Conservation (phyloP, 2,888 invertebrate genomes). For the Eupithecia tripunctaria region DNA sequence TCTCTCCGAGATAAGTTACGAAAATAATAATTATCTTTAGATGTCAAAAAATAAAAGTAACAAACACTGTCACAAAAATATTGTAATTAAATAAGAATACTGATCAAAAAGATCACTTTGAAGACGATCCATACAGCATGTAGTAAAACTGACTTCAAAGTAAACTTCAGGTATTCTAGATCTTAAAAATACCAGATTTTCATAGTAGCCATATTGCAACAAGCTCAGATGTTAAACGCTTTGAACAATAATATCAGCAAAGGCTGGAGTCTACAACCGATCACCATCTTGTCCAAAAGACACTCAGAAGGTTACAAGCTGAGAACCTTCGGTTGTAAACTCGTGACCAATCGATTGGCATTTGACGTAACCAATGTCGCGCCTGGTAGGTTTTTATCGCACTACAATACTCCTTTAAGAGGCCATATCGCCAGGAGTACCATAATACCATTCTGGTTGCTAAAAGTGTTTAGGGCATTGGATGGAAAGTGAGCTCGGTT, state of each 20-base stretch:
- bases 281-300: constrained; percentile 42
- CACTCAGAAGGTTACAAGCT: constrained; percentile 27
- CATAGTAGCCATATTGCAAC: constrained; percentile 36
- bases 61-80: constrained; percentile 38
- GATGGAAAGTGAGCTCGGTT: constrained; percentile 87
- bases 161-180: constrained; percentile 25
- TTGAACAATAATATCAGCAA: constrained; percentile 45
- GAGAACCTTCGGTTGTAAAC: constrained; percentile 65
- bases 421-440: constrained; percentile 49
- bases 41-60: constrained; percentile 21
- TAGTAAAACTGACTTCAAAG: constrained; percentile 32
- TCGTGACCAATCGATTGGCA: constrained; percentile 72
- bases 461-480: constrained; percentile 71
- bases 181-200: constrained; percentile 31
- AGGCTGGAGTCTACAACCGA: constrained; percentile 60
- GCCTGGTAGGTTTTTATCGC: constrained; percentile 72
- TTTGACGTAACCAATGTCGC: constrained; percentile 77
- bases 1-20: constrained; percentile 61
- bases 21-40: constrained; percentile 16
- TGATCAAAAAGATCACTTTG: constrained; percentile 51
- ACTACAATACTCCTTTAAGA: constrained; percentile 56
- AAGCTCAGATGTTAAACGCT: constrained; percentile 49
- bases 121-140: constrained; percentile 32
- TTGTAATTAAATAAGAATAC: constrained; percentile 57
- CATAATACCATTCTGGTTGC: constrained; percentile 70